phyloP scores from a whole-genome alignment of 2,113 vertebrate species.

The Xiphias gladius region DNA sequence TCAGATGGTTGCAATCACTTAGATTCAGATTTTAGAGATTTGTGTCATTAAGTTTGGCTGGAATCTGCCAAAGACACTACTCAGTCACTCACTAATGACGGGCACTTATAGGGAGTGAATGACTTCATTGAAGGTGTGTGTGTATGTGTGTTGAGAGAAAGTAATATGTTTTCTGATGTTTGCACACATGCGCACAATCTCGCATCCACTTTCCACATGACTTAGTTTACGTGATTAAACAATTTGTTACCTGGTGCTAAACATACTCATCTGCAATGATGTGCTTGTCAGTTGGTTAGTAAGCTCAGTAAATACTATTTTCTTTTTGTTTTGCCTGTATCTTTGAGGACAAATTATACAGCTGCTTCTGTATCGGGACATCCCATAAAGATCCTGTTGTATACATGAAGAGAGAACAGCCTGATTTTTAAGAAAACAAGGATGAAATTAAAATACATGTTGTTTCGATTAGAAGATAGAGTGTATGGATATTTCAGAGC shows the following conservation, averaged over 20 bases:
- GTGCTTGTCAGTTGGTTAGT: conserved; percentile 16
- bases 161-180: conserved; percentile 17
- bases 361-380: background rate
- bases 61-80: conserved; percentile 4
- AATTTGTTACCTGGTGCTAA: conserved; percentile 27
- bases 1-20: conserved; percentile 26
- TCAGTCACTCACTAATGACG: background rate
- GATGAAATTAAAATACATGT: background rate
- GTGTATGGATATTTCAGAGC: background rate
- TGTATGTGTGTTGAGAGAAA: conserved; percentile 8
- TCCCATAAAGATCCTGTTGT: background rate
- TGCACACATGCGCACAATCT: background rate
- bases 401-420: background rate
- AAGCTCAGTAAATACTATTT: background rate
- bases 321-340: background rate
- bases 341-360: background rate
- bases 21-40: conserved; percentile 18
- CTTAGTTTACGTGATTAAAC: conserved; percentile 40
- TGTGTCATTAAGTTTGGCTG: conserved; percentile 19
- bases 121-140: conserved; percentile 12
- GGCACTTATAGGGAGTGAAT: background rate
- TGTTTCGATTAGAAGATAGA: background rate
- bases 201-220: conserved; percentile 28
- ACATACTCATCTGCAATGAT: conserved; percentile 4
- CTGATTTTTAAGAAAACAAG: background rate